phyloP scores from a whole-genome alignment of 1,140 invertebrate genomes.

The Pentalonia nigronervosa region DNA sequence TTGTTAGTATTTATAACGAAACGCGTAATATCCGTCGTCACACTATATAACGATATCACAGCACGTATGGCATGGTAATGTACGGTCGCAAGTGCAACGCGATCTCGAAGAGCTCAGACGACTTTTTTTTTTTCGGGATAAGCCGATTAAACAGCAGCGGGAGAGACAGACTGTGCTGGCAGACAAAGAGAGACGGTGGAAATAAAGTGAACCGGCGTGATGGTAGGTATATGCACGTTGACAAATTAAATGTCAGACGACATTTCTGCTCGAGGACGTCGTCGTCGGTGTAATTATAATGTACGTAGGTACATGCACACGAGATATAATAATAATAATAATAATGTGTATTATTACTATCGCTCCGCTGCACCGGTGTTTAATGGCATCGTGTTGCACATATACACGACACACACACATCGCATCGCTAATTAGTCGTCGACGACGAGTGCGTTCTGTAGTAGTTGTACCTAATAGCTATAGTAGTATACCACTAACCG shows the following conservation, averaged over 20 bases:
- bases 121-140: neutral
- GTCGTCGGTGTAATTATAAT: neutral
- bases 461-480: neutral
- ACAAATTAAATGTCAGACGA: conserved; percentile 23
- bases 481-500: neutral
- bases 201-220: neutral
- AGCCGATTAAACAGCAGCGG: neutral
- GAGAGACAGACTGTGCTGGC: neutral
- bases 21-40: neutral
- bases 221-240: neutral
- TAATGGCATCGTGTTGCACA: conserved; percentile 24
- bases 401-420: neutral
- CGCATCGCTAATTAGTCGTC: conserved; percentile 12
- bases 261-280: conserved; percentile 19
- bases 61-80: neutral
- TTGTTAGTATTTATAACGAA: neutral
- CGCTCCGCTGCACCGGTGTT: neutral
- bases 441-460: conserved; percentile 14
- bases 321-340: neutral
- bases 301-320: neutral
- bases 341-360: conserved; percentile 12
- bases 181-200: neutral
- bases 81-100: neutral
- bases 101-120: neutral
- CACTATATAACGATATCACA: no score